Evolutionary conservation across 1,140 invertebrate genomes (phyloP).

Genomic region (Laupala kohalensis): DNA sequence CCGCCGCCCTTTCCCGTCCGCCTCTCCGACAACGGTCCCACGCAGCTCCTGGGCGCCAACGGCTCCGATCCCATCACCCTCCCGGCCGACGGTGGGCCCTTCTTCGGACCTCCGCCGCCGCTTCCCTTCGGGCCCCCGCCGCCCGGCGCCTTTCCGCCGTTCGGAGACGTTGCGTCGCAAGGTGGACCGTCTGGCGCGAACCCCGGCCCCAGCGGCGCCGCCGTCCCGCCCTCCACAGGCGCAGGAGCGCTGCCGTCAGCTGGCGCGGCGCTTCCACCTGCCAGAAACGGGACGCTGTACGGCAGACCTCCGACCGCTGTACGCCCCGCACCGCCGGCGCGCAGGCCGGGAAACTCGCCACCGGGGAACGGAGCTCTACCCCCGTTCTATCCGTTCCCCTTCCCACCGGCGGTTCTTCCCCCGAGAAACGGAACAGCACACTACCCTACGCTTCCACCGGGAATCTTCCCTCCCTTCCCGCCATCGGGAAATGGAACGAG

Average conservation of each 20-base stretch:
- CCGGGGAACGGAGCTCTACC: slow-evolving; percentile 41
- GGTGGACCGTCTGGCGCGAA: neutral
- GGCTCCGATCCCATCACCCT: slow-evolving; percentile 20
- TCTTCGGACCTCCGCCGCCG: slow-evolving; percentile 21
- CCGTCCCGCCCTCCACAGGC: slow-evolving; percentile 25
- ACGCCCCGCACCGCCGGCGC: slow-evolving; percentile 20
- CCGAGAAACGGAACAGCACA: slow-evolving; percentile 17
- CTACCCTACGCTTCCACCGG: slow-evolving; percentile 27
- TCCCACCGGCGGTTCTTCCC: slow-evolving; percentile 35
- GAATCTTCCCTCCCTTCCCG: slow-evolving; percentile 19
- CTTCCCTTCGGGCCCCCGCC: slow-evolving; percentile 26
- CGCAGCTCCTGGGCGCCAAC: slow-evolving; percentile 50
- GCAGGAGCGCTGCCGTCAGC: slow-evolving; percentile 10
- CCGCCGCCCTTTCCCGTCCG: slow-evolving; percentile 82
- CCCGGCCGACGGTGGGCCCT: slow-evolving; percentile 5
- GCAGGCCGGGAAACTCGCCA: slow-evolving; percentile 36
- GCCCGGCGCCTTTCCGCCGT: slow-evolving; percentile 30
- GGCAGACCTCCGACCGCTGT: slow-evolving; percentile 21
- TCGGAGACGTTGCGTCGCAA: slow-evolving; percentile 21
- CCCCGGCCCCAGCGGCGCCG: slow-evolving; percentile 18
- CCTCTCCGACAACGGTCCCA: slow-evolving; percentile 61
- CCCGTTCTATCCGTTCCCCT: slow-evolving; percentile 32
- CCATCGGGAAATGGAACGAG: neutral
- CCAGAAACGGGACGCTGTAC: slow-evolving; percentile 5
- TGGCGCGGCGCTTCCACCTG: slow-evolving; percentile 20